Evolutionary conservation across 2,113 vertebrate genomes (phyloP).

Genomic region (Sitta europaea): DNA sequence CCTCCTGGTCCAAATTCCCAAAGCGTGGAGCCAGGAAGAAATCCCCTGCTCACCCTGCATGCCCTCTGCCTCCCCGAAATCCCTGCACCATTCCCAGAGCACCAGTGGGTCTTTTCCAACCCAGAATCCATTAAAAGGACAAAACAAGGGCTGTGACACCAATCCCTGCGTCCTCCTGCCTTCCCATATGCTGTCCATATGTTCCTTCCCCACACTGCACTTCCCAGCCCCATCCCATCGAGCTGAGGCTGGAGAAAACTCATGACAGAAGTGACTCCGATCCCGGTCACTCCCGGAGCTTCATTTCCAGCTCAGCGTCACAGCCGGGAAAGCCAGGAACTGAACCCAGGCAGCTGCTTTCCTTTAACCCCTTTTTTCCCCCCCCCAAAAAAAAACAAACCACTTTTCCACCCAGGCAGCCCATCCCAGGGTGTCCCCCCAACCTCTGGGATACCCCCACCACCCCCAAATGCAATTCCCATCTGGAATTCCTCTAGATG

Average conservation of each 20-base stretch:
- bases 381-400: background rate
- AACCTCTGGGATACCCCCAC: background rate
- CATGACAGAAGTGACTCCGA: background rate
- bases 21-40: rapidly evolving
- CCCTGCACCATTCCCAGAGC: background rate
- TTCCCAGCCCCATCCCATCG: background rate
- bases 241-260: background rate
- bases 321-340: background rate
- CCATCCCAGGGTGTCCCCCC: background rate
- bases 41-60: rapidly evolving
- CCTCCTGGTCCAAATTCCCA: background rate
- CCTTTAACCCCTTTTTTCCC: background rate
- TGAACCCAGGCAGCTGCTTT: background rate
- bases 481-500: conserved; percentile 11
- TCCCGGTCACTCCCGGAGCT: rapidly evolving
- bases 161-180: background rate
- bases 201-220: background rate
- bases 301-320: background rate
- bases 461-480: background rate
- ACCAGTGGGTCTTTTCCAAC: background rate
- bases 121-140: background rate
- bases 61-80: background rate
- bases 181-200: background rate
- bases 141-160: background rate
- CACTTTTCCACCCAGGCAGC: background rate